A percentile compares a stretch with the other conserved stretches of the same genome.
Evolutionary conservation across 1,140 invertebrate species (phyloP).

Genomic region (Heliconius himera): DNA sequence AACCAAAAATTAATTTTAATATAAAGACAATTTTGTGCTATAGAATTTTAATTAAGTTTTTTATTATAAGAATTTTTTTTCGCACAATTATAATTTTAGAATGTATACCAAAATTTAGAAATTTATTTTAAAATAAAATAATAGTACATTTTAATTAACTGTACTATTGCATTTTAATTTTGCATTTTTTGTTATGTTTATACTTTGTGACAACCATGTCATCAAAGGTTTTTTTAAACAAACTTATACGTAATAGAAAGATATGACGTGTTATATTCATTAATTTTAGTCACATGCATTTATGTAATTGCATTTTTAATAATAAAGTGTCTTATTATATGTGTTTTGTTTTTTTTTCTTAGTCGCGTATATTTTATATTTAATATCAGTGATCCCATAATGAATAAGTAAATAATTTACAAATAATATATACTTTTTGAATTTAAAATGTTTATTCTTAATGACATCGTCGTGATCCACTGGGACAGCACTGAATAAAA

Average conservation of each 20-base stretch:
- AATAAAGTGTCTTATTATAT: constrained; percentile 27
- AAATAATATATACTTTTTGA: too few species aligned
- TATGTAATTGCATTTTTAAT: constrained; percentile 21
- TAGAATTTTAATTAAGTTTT: background rate
- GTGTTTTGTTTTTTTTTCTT: background rate
- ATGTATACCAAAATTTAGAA: background rate
- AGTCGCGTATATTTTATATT: too few species aligned
- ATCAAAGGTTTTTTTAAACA: background rate
- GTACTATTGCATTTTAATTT: background rate
- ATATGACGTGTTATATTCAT: constrained; percentile 1
- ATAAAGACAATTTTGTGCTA: background rate
- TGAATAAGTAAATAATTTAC: too few species aligned
- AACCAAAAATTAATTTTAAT: constrained; percentile 5
- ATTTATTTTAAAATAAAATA: background rate
- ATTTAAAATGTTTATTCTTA: too few species aligned
- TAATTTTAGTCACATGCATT: constrained; percentile 25
- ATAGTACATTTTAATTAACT: background rate
- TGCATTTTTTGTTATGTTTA: constrained; percentile 1
- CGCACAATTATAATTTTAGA: background rate
- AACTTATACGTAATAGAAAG: background rate
- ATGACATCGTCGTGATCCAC: too few species aligned
- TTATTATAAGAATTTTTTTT: background rate
- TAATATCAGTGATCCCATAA: too few species aligned
- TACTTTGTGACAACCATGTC: background rate
- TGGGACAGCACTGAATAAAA: too few species aligned